Base-by-base conservation (phyloP, 2,113 vertebrate species). In the Dermatemys mawii region DNA sequence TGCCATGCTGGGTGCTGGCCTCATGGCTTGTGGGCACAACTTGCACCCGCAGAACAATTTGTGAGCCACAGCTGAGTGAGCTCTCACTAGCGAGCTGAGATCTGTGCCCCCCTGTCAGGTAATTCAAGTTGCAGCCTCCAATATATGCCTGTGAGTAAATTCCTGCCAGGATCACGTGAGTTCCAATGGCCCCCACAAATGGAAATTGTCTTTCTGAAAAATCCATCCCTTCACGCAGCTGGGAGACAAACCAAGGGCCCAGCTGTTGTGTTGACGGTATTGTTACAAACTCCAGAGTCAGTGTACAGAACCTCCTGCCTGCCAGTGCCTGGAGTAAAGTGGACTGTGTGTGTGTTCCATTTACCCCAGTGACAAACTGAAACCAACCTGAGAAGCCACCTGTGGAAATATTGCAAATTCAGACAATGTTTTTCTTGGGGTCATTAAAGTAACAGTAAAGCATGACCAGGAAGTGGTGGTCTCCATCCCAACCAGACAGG, bases 401-500 rank as follows among this genome's bases (percentile, higher is more conserved):
- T 41, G 17, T 22, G 22, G 67, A 73, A 73, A 9, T 6, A 13
- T n/a, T 24, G 19, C 49, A 54, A 76, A 78, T 16, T 54, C 22
- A 38, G 51, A 38, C 6, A 48, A 29, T 2, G 1, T 24, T 51
- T 51, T 14, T 54, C 79, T 70, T 60, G 54, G 84, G 78, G 35
- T 81, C 49, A 55, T 10, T 32, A 41, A 54, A 16, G 2, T 29
- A 55, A 16, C 11, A 51, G 41, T 7, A 50, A 35, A 70, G 27
- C 2, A 44, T 49, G 4, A 24, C 1, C 16, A 67, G 48, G 49
- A 63, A 85, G 32, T 0, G 2, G 11, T 1, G 1, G 3, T 17
- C 11, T 24, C 88, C 73, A 78, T 78, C 76, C 1, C 44, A 81
- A 9, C 11, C 1, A 2, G 29, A 48, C 24, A 48, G 48, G 86